A percentile compares a stretch with the other conserved stretches of the same genome.
Evolutionary conservation across 2,113 vertebrate genomes (phyloP).

Genomic region (Nanorana parkeri): DNA sequence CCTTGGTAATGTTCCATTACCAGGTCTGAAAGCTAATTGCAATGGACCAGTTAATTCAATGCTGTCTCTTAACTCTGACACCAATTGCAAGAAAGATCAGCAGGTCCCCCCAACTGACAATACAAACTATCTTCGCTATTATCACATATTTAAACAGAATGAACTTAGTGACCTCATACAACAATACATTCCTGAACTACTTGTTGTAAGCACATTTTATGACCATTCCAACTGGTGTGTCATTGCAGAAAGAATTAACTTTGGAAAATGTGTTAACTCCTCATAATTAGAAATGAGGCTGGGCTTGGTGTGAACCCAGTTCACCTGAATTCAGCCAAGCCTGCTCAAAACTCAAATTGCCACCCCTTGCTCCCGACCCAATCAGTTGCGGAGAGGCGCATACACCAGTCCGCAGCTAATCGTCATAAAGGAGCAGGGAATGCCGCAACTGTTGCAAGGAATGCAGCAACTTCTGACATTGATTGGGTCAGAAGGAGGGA

Average conservation of each 20-base stretch:
- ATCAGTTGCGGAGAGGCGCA: no score
- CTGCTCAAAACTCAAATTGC: no score
- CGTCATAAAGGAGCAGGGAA: no score
- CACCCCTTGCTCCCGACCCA: no score
- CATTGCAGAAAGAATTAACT: conserved; percentile 70
- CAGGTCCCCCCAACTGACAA: conserved; percentile 19
- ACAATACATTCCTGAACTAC: conserved; percentile 70
- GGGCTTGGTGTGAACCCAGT: no score
- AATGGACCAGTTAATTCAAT: conserved; percentile 56
- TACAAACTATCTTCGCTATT: conserved; percentile 71
- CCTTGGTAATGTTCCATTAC: conserved; percentile 71
- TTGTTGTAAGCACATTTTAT: conserved; percentile 72
- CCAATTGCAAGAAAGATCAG: conserved; percentile 28
- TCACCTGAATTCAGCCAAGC: no score
- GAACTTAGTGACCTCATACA: conserved; percentile 71
- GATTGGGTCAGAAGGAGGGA: no score
- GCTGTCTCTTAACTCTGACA: conserved; percentile 46
- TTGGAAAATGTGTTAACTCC: conserved; percentile 66
- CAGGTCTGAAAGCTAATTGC: conserved; percentile 76
- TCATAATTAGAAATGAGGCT: no score
- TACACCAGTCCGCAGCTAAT: no score
- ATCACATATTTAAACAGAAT: conserved; percentile 75
- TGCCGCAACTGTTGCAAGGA: no score
- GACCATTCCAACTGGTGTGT: conserved; percentile 74
- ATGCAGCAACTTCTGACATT: no score